Conservation (phyloP, 2,113 vertebrate genomes). For the Psittacus erithacus region DNA sequence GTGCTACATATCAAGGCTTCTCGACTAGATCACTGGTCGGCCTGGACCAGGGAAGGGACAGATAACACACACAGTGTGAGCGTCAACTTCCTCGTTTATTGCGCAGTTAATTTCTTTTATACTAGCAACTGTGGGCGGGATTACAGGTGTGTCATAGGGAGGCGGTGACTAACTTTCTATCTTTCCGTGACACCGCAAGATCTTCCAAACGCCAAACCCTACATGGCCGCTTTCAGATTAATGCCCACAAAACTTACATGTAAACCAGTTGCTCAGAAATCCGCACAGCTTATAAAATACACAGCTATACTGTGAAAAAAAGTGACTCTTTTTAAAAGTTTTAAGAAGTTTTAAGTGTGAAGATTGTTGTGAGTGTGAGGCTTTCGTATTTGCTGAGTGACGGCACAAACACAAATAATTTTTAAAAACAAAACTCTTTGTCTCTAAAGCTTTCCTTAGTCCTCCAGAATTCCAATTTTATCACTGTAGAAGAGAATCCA, state of each 20-base stretch:
- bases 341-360: not conserved
- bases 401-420: not conserved
- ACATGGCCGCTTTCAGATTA: not conserved
- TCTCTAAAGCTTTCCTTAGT: not conserved
- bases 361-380: not conserved
- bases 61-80: no score
- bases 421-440: not conserved
- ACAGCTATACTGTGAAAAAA: not conserved
- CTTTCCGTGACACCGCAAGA: no score
- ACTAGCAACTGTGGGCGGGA: no score
- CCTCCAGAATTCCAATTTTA: not conserved
- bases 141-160: no score
- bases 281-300: not conserved
- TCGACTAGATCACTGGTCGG: no score
- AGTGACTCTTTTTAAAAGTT: not conserved
- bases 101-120: no score
- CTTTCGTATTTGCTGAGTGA: not conserved
- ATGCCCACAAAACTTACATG: not conserved
- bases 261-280: not conserved
- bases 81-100: no score
- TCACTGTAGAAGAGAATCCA: not conserved
- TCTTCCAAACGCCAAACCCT: no score
- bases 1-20: no score
- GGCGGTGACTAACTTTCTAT: no score
- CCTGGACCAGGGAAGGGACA: no score